Conservation (phyloP, 2,797 vertebrate genomes). For the Chiropotes sagulatus region DNA sequence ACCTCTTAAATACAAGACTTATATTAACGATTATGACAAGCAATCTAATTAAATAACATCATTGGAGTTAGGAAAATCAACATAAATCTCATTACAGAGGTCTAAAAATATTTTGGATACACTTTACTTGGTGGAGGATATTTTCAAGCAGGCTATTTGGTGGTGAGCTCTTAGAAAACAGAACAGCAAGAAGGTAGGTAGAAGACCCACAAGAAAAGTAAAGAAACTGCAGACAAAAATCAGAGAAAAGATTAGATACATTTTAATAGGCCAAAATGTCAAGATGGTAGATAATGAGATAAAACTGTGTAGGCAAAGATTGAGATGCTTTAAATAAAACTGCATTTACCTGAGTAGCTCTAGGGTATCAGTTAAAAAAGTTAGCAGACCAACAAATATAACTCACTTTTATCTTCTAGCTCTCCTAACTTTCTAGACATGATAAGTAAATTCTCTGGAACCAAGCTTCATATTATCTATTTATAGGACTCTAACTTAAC, state of each 20-base stretch:
- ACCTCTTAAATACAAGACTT: not conserved
- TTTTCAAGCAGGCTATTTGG: not conserved
- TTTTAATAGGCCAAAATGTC: not conserved
- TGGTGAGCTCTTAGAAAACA: not conserved
- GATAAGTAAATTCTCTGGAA: conserved; percentile 51
- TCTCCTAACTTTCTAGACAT: conserved; percentile 48
- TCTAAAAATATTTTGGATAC: not conserved
- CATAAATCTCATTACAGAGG: not conserved
- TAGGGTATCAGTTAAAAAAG: not conserved
- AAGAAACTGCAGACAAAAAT: not conserved
- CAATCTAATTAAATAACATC: conserved; percentile 22
- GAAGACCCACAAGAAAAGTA: not conserved
- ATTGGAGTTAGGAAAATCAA: not conserved
- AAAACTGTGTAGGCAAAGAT: not conserved
- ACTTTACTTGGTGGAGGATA: not conserved
- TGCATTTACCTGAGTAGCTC: not conserved
- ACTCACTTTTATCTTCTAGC: not conserved
- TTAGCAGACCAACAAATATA: conserved; percentile 7
- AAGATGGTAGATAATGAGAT: not conserved
- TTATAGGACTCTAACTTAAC: conserved; percentile 66
- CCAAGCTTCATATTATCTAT: conserved; percentile 55
- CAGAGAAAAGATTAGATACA: not conserved
- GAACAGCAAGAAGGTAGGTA: not conserved
- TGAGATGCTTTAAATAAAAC: not conserved
- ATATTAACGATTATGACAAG: not conserved